These are phyloP conservation scores for Adela reaumurella DNA, from an alignment of 2,888 invertebrate species.

Conservation along the genomic window DNA sequence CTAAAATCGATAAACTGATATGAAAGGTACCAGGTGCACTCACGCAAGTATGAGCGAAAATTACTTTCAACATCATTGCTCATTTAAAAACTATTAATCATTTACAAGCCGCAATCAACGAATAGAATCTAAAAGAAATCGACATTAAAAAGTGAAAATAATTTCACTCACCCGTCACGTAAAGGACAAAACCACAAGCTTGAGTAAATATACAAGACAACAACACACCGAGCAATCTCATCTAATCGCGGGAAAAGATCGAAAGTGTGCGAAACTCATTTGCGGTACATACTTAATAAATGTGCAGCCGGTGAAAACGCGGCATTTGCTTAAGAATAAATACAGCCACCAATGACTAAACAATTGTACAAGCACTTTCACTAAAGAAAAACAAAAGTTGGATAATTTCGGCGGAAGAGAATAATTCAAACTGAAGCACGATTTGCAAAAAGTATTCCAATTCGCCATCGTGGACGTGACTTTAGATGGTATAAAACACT, in stretches of 20 bases:
- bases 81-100: no score
- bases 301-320: background rate
- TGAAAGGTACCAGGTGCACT: no score
- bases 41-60: no score
- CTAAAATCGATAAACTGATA: no score
- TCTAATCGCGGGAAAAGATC: background rate
- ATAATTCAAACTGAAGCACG: no score
- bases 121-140: no score
- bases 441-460: no score
- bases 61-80: no score
- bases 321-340: background rate
- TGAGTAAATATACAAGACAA: background rate
- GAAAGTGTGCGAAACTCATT: background rate
- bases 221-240: background rate
- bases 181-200: background rate
- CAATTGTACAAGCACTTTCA: background rate
- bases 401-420: background rate
- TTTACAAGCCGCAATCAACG: no score
- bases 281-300: background rate
- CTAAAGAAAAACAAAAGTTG: background rate
- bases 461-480: no score
- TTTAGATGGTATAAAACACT: conserved; percentile 9
- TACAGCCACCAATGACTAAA: background rate
- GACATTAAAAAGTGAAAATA: no score
- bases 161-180: no score